Evolutionary conservation across 2,113 vertebrate species (phyloP).

Genomic region (Heptranchias perlo): DNA sequence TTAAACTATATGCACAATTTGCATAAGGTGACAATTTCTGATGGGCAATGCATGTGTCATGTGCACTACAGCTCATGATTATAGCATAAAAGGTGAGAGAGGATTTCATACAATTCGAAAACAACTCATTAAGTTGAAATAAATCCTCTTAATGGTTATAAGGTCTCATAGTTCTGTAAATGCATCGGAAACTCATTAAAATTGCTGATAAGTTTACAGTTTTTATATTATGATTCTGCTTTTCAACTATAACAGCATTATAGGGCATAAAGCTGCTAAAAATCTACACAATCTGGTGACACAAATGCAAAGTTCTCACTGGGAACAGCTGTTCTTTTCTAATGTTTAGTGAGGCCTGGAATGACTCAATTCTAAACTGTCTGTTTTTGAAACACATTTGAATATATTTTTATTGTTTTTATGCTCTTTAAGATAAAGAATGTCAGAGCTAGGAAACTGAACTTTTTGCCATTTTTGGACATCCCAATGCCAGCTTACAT

Average conservation of each 20-base stretch:
- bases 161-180: not conserved
- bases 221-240: not conserved
- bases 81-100: not conserved
- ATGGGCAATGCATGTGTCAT: not conserved
- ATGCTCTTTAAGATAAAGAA: not conserved
- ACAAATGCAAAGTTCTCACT: not conserved
- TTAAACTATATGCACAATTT: not conserved
- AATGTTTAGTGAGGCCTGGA: not conserved
- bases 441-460: not conserved
- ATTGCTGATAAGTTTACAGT: not conserved
- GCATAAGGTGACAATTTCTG: not conserved
- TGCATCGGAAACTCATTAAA: slow-evolving; percentile 9
- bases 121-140: not conserved
- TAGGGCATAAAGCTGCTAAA: not conserved
- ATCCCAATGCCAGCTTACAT: not conserved
- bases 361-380: not conserved
- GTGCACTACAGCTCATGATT: not conserved
- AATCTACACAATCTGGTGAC: not conserved
- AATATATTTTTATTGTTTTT: not conserved
- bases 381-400: not conserved
- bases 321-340: not conserved
- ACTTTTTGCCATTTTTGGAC: not conserved
- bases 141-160: not conserved
- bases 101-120: not conserved
- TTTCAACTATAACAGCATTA: not conserved